Base-by-base conservation (phyloP, 2,797 vertebrate genomes). In the Sphaeramia orbicularis region DNA sequence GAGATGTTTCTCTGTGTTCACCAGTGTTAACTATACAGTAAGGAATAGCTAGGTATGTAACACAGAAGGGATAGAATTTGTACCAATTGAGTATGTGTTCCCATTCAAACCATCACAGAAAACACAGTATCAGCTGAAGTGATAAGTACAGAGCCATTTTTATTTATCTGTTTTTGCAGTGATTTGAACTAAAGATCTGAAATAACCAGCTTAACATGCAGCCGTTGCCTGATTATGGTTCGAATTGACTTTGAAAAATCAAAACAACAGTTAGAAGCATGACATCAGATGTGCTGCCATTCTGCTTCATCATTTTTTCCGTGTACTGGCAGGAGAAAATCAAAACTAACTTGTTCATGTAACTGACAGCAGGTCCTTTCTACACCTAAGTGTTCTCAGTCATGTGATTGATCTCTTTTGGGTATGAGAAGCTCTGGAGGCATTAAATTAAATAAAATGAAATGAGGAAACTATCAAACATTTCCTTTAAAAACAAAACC, bases 191-290 rank as follows among this genome's bases (percentile, higher is more conserved):
- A 48, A 1, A 43, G 11, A 7, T 12, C 24, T 41, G 24, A 12
- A 38, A 42, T 8, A 47, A 10, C 12, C 14, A 51, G 4, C 1
- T 36, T 24, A 48, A 7, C 14, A 42, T 65, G 21, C 21, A 51
- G 24, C 66, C 76, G 12, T 35, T 13, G 2, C 59, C 30, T 76
- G 69, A 74, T 76, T 42, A 42, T 19, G 56, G 71, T 71, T 71
- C 38, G 65, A 47, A 55, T 24, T 36, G 38, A 43, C 36, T 58
- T 50, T 35, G 51, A 32, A 56, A 42, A 76, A 36, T 64, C 44
- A 52, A 70, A 78, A 67, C 72, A 77, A 36, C 18, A 68, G 55
- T 47, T 62, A 21, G 16, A 36, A 43, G 19, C 24, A 13, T 71
- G 57, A 58, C 0, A 2, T 66, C 32, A 73, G 12, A 37, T 61